Base-by-base conservation (phyloP, 1,140 invertebrate species). In the Streblospio benedicti region DNA sequence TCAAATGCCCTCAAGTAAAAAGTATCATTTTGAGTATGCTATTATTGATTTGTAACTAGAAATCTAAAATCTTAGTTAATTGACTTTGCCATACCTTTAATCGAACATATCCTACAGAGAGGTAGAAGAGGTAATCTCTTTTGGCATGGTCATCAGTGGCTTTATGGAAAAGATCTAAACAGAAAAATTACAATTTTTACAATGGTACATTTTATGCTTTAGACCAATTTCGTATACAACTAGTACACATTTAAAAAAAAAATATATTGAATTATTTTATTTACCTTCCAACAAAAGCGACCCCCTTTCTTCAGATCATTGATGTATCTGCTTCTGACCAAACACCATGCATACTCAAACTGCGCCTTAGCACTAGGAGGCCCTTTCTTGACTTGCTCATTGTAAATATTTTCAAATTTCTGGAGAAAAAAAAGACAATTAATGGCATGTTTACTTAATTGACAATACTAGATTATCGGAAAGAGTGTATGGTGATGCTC, bases 311-410 rank as follows among this genome's bases (percentile, higher is more conserved):
- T 83, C 32, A 94, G 90, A 76, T 97, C 92, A n/a, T 86, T 84
- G 4, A 86, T 82, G 76, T 91, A 92, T 77, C 85, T 87, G 76
- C 90, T 93, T 61, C 91, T 78, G 16, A 96, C 90, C 53, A 96
- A 79, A 78, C 91, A 93, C 86, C 90, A 93, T 1, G 91, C 89
- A 77, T 95, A 97, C 72, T 95, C 89, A 79, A 95, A 97, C 74
- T 91, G 87, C n/a, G 87, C 85, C 73, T 89, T 88, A 63, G 84
- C 83, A 28, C 86, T 85, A 1, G 89, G 85, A 51, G 79, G 76
- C 14, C 85, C 85, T 67, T 83, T 80, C 65, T 84, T 83, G 12
- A 87, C 68, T 71, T 93, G 86, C 60, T 89, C 83, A 69, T 90
- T 84, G 74, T 91, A 95, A 55, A 85, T 82, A 65, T 81, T 81